These are phyloP conservation scores for Agelas oroides DNA, from an alignment of 37 sponge, comb jelly and placozoan species.

Conservation along the genomic window DNA sequence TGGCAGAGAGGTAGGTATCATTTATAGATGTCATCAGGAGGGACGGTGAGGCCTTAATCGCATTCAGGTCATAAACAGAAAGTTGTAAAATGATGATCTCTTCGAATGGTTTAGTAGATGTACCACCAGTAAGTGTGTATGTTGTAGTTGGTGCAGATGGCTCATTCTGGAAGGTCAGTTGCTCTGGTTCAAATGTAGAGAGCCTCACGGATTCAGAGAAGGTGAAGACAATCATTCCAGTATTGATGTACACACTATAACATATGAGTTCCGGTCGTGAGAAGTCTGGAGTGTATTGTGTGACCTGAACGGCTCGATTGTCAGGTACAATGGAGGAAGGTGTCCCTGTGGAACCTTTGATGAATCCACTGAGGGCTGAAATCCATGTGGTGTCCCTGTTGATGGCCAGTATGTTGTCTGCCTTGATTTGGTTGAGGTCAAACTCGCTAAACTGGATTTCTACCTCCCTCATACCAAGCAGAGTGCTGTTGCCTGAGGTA, in stretches of 20 bases:
- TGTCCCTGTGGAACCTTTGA: conserved; percentile 57
- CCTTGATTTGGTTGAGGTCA: conserved; percentile 82
- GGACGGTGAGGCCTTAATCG: conserved; percentile 43
- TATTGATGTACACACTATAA: conserved; percentile 75
- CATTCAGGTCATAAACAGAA: conserved; percentile 46
- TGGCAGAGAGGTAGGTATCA: conserved; percentile 78
- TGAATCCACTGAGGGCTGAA: conserved; percentile 76
- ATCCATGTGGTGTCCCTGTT: conserved; percentile 71
- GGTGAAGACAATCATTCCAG: conserved; percentile 61
- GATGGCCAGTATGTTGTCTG: conserved; percentile 56
- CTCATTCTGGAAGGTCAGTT: conserved; percentile 79
- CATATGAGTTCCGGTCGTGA: conserved; percentile 67
- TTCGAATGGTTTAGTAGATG: conserved; percentile 28
- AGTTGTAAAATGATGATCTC: conserved; percentile 65
- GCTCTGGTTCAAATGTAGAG: conserved; percentile 75
- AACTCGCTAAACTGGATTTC: conserved; percentile 27
- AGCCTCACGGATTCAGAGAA: conserved; percentile 83
- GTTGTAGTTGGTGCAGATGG: neutral
- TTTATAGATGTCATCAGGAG: conserved; percentile 54
- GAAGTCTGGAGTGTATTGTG: conserved; percentile 77
- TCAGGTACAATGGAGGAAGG: conserved; percentile 64
- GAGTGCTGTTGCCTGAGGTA: conserved; percentile 47
- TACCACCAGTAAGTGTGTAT: conserved; percentile 73
- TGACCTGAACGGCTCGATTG: conserved; percentile 59
- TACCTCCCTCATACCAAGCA: conserved; percentile 16